Conservation (phyloP, 2,888 invertebrate genomes). For the Cephus pygmeus region DNA sequence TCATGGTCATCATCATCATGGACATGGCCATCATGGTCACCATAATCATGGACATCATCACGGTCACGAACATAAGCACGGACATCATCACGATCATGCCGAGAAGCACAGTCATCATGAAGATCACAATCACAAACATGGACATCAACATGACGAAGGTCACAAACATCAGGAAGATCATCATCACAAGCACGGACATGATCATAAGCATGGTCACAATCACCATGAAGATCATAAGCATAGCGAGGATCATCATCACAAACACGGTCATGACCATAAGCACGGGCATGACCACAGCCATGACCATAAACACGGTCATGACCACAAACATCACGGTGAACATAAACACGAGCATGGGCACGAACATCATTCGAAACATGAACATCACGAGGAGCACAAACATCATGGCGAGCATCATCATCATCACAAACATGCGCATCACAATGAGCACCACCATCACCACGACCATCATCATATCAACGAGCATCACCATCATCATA, state of each 20-base stretch:
- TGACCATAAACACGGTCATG: slow-evolving; percentile 44
- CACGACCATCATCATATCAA: slow-evolving; percentile 56
- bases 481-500: slow-evolving; percentile 55
- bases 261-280: slow-evolving; percentile 35
- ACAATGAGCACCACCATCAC: slow-evolving; percentile 56
- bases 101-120: slow-evolving; percentile 33
- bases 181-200: slow-evolving; percentile 34
- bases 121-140: slow-evolving; percentile 28
- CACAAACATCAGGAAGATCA: slow-evolving; percentile 30
- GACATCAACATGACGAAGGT: slow-evolving; percentile 34
- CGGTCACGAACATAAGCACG: slow-evolving; percentile 34
- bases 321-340: slow-evolving; percentile 47
- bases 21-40: slow-evolving; percentile 22
- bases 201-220: slow-evolving; percentile 39
- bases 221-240: slow-evolving; percentile 45
- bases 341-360: slow-evolving; percentile 52
- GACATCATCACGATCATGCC: slow-evolving; percentile 28
- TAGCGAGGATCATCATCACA: slow-evolving; percentile 14
- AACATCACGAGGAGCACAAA: slow-evolving; percentile 50
- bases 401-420: slow-evolving; percentile 53
- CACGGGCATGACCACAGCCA: slow-evolving; percentile 40
- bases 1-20: slow-evolving; percentile 39
- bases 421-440: slow-evolving; percentile 53
- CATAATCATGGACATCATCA: slow-evolving; percentile 34
- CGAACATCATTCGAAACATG: slow-evolving; percentile 49